These are phyloP conservation scores for Athalia cordata DNA, from an alignment of 2,888 invertebrate genomes.

Conservation along the genomic window DNA sequence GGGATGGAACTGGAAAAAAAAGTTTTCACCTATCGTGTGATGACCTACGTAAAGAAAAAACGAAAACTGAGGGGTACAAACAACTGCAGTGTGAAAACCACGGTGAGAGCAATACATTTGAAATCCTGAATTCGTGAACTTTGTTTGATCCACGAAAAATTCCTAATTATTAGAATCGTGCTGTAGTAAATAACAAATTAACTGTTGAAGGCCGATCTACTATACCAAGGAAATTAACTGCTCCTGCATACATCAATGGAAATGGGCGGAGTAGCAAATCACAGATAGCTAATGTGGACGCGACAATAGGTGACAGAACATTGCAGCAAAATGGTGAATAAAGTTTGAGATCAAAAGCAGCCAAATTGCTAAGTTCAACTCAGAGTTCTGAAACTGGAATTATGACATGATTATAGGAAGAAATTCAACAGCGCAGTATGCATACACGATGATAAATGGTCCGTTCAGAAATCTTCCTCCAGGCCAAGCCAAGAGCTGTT, in stretches of 20 bases:
- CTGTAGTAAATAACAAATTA: background rate
- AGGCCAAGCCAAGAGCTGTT: constrained; percentile 64
- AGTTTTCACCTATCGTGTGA: constrained; percentile 64
- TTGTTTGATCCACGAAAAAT: background rate
- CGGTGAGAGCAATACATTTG: constrained; percentile 48
- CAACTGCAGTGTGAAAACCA: constrained; percentile 52
- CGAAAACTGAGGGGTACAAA: constrained; percentile 56
- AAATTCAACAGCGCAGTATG: constrained; percentile 61
- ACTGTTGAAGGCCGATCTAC: constrained; percentile 49
- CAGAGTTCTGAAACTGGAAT: background rate
- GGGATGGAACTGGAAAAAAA: constrained; percentile 58
- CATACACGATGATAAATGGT: constrained; percentile 62
- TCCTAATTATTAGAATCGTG: background rate
- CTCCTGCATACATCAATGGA: constrained; percentile 50
- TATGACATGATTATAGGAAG: constrained; percentile 48
- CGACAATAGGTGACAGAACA: constrained; percentile 47
- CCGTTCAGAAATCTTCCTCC: constrained; percentile 60
- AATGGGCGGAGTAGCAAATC: constrained; percentile 51
- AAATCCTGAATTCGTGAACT: constrained; percentile 31
- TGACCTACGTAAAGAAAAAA: constrained; percentile 63
- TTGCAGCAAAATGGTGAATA: constrained; percentile 48
- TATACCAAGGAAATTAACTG: constrained; percentile 52
- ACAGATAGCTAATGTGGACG: constrained; percentile 49
- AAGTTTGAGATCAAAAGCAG: background rate
- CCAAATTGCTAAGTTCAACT: background rate